Conservation (phyloP, 2,113 vertebrate genomes). For the Gopherus flavomarginatus region DNA sequence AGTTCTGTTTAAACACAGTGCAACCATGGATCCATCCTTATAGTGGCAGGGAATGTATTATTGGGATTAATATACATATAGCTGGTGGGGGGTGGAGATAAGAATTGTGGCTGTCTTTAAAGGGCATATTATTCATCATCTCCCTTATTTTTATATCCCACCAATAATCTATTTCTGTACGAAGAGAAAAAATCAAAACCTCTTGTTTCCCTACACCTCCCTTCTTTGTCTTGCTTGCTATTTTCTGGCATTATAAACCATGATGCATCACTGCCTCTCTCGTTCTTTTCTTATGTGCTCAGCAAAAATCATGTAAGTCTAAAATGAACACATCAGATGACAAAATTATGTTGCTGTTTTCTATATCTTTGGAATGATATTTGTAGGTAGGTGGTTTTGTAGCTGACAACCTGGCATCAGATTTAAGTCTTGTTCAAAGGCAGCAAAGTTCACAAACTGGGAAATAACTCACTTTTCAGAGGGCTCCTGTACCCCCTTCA, state of each 20-base stretch:
- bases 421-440: not conserved
- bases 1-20: not conserved
- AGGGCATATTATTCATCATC: not conserved
- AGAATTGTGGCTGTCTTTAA: not conserved
- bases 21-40: not conserved
- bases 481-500: not conserved
- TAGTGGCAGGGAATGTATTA: not conserved
- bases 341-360: not conserved
- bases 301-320: not conserved
- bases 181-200: not conserved
- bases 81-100: too few species aligned
- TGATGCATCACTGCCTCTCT: not conserved
- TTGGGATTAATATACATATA: not conserved
- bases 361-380: not conserved
- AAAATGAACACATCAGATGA: not conserved
- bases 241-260: not conserved
- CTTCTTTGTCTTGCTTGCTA: not conserved
- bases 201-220: not conserved
- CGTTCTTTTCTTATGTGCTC: not conserved
- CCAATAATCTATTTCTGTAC: not conserved
- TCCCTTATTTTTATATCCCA: not conserved
- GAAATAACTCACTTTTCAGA: not conserved
- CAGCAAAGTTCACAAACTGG: not conserved
- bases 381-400: not conserved
- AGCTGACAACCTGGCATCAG: not conserved